A percentile compares a stretch with the other conserved stretches of the same genome.
phyloP scores from a whole-genome alignment of 2,113 vertebrate species.

The Herpailurus yagouaroundi region DNA sequence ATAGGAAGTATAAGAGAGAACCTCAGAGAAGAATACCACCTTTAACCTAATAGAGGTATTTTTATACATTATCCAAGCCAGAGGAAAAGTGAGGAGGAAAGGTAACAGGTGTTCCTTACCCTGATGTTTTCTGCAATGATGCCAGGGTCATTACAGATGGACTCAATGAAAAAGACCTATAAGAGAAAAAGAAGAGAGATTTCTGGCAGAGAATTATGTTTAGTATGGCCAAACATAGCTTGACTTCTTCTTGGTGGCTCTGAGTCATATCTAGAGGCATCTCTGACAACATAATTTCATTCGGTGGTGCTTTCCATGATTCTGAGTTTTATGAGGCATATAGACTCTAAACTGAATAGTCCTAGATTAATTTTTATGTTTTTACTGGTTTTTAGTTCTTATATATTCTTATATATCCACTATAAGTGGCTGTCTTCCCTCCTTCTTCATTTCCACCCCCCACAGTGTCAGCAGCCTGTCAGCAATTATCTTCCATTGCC shows the following conservation, averaged over 20 bases:
- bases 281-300: conserved; percentile 30
- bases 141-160: conserved; percentile 91
- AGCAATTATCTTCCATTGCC: not conserved
- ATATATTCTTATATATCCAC: not conserved
- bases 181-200: conserved; percentile 22
- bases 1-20: not conserved
- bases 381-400: not conserved
- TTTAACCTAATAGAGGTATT: conserved; percentile 32
- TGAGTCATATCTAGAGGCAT: not conserved
- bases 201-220: conserved; percentile 11
- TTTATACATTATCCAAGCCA: conserved; percentile 16
- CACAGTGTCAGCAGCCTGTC: not conserved
- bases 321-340: conserved; percentile 40
- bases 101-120: conserved; percentile 81
- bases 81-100: conserved; percentile 3
- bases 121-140: conserved; percentile 93
- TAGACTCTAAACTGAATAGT: conserved; percentile 27
- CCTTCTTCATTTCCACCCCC: not conserved
- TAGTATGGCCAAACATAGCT: not conserved
- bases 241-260: not conserved
- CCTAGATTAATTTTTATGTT: not conserved
- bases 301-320: not conserved
- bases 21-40: not conserved
- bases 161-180: conserved; percentile 95
- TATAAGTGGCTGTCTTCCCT: not conserved